phyloP scores from a whole-genome alignment of 2,888 invertebrate species.

The Hypolimnas misippus region DNA sequence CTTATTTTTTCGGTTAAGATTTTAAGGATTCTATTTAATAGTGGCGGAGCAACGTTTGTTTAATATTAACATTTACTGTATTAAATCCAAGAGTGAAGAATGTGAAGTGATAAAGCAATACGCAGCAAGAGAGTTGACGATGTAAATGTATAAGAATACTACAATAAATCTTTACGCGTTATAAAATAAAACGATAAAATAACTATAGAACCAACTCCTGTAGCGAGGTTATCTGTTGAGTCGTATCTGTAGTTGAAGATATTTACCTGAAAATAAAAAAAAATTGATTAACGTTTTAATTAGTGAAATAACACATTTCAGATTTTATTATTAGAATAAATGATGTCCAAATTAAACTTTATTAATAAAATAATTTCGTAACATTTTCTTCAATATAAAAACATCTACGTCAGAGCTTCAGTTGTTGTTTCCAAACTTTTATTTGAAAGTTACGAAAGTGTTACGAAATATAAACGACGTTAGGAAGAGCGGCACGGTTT shows the following conservation, averaged over 20 bases:
- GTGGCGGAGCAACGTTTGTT: no score
- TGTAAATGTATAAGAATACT: no score
- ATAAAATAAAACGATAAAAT: neutral
- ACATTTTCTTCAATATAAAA: neutral
- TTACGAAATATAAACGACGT: neutral
- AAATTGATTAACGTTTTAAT: neutral
- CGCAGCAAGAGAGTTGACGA: no score
- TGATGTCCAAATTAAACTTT: no score
- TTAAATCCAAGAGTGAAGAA: no score
- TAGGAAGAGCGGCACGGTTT: neutral
- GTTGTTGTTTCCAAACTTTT: neutral
- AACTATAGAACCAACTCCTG: neutral
- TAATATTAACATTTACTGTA: no score
- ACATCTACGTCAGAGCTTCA: neutral
- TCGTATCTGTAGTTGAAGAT: slow-evolving; percentile 31
- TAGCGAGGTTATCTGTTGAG: neutral
- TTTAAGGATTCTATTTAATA: no score
- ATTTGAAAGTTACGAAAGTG: neutral
- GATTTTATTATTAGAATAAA: no score
- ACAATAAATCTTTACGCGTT: neutral
- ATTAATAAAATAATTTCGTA: neutral
- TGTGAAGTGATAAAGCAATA: no score
- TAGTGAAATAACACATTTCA: no score
- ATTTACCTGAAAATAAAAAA: slow-evolving; percentile 56
- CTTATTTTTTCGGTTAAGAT: no score